phyloP scores from a whole-genome alignment of 2,797 vertebrate species.

The Numenius phaeopus region DNA sequence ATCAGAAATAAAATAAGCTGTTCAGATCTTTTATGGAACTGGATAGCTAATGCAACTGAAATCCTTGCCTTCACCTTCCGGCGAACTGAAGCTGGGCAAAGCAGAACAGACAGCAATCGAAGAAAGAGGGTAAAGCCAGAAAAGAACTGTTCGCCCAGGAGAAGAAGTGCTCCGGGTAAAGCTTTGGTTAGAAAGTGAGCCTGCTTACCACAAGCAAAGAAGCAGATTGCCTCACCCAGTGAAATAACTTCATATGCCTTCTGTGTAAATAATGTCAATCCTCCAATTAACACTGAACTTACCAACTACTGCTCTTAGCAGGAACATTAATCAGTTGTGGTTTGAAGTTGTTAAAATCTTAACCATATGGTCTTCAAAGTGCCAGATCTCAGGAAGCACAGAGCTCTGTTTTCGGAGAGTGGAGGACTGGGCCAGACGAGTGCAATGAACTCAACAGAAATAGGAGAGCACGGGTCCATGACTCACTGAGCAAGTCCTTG shows the following conservation, averaged over 20 bases:
- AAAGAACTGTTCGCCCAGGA: background rate
- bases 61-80: background rate
- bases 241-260: background rate
- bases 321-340: background rate
- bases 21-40: background rate
- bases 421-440: background rate
- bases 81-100: background rate
- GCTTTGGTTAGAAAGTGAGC: background rate
- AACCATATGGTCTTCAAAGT: background rate
- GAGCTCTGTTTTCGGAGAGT: background rate
- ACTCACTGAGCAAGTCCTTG: background rate
- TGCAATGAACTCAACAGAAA: background rate
- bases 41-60: background rate
- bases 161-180: background rate
- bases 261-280: background rate
- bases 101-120: background rate
- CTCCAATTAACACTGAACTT: background rate
- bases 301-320: background rate
- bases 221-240: background rate
- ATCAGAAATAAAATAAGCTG: background rate
- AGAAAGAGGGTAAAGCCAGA: background rate
- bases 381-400: background rate
- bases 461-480: background rate
- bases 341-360: background rate
- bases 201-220: background rate